These are phyloP conservation scores for Lamellibrachia columna DNA, from an alignment of 2,888 invertebrate genomes.

Conservation along the genomic window DNA sequence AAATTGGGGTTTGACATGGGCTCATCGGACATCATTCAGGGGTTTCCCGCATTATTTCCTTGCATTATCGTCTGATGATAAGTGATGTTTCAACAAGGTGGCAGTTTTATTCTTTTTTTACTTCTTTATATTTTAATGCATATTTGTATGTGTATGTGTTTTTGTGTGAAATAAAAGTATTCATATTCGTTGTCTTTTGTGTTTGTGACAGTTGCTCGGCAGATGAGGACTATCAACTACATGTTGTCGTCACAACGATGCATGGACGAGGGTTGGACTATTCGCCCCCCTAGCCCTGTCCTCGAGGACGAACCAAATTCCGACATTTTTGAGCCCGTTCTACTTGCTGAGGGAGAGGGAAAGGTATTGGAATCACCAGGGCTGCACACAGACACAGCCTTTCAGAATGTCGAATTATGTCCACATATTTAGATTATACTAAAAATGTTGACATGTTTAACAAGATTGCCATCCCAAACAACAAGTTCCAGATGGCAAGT, in stretches of 20 bases:
- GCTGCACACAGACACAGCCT: neutral
- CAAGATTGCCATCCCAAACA: too few relatives aligned
- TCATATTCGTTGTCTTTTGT: neutral
- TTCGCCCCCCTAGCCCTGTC: slow-evolving; percentile 58
- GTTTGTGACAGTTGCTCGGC: slow-evolving; percentile 50
- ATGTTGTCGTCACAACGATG: slow-evolving; percentile 64
- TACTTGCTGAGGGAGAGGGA: slow-evolving; percentile 31
- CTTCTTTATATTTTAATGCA: too few relatives aligned
- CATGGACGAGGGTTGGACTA: slow-evolving; percentile 64
- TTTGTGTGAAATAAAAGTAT: too few relatives aligned
- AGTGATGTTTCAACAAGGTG: too few relatives aligned
- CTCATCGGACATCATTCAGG: too few relatives aligned
- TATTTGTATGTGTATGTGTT: too few relatives aligned
- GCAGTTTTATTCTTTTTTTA: too few relatives aligned
- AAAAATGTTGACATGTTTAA: neutral
- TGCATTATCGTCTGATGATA: too few relatives aligned
- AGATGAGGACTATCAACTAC: slow-evolving; percentile 65
- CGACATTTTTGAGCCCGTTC: slow-evolving; percentile 51
- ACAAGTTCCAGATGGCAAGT: too few relatives aligned
- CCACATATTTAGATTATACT: neutral
- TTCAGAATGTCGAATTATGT: neutral
- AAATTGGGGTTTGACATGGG: too few relatives aligned
- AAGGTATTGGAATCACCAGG: slow-evolving; percentile 26
- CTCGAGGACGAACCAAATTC: slow-evolving; percentile 45
- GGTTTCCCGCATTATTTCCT: too few relatives aligned